phyloP scores from a whole-genome alignment of 2,888 invertebrate genomes.

The Piscicola geometra region DNA sequence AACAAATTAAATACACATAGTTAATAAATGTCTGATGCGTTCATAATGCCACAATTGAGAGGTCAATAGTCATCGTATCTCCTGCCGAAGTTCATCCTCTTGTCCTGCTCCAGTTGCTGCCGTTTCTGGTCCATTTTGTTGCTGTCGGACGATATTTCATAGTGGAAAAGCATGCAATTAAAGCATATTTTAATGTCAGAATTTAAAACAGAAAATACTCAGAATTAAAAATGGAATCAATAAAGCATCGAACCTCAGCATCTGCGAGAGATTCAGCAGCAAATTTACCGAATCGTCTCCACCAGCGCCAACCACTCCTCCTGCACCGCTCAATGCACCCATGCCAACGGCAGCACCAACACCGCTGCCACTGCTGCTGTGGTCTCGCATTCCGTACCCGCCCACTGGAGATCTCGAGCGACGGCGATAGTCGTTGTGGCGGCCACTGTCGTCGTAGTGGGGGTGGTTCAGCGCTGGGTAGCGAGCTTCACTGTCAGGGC shows the following conservation, averaged over 20 bases:
- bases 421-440: neutral
- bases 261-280: slow-evolving; percentile 32
- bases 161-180: too few relatives aligned
- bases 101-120: slow-evolving; percentile 6
- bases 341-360: too few relatives aligned
- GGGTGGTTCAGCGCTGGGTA: neutral
- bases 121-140: slow-evolving; percentile 23
- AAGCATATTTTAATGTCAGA: neutral
- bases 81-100: neutral
- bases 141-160: too few relatives aligned
- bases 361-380: neutral
- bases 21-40: too few relatives aligned
- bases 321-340: neutral
- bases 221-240: neutral
- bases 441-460: neutral
- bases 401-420: slow-evolving; percentile 4
- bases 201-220: neutral
- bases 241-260: slow-evolving; percentile 22
- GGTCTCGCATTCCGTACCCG: neutral
- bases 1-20: too few relatives aligned
- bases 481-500: neutral
- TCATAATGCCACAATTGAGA: too few relatives aligned
- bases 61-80: slow-evolving; percentile 6
- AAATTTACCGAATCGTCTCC: slow-evolving; percentile 27
- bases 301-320: neutral